These are phyloP conservation scores for Lordiphosa clarofinis DNA, from an alignment of 1,140 invertebrate genomes.

Conservation along the genomic window DNA sequence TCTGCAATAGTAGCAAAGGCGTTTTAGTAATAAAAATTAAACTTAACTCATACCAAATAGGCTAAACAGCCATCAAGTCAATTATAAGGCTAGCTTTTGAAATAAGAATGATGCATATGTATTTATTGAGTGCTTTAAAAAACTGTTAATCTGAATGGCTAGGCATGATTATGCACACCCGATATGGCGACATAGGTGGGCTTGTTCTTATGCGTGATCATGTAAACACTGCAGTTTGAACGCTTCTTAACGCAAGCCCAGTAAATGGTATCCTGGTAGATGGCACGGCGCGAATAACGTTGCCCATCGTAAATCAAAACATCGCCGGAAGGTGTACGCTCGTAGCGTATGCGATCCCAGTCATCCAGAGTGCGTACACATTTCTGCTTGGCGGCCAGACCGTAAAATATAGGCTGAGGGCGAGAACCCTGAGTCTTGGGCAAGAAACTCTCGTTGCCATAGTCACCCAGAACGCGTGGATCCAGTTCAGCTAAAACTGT, in stretches of 20 bases:
- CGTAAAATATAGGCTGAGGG: slow-evolving; percentile 16
- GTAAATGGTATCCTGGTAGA: slow-evolving; percentile 36
- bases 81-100: slow-evolving; percentile 19
- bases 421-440: slow-evolving; percentile 18
- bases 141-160: slow-evolving; percentile 4
- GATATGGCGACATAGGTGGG: slow-evolving; percentile 59
- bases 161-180: slow-evolving; percentile 55
- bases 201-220: slow-evolving; percentile 51
- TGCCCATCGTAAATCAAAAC: slow-evolving; percentile 35
- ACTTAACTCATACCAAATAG: background rate
- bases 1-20: slow-evolving; percentile 45
- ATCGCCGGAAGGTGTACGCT: slow-evolving; percentile 28
- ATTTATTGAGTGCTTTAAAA: slow-evolving; percentile 5
- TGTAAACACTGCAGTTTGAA: slow-evolving; percentile 26
- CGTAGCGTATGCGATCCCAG: slow-evolving; percentile 59
- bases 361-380: slow-evolving; percentile 48
- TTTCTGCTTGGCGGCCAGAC: slow-evolving; percentile 14
- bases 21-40: background rate
- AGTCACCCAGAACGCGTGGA: slow-evolving; percentile 42
- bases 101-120: background rate
- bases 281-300: slow-evolving; percentile 27
- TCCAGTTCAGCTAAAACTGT: slow-evolving; percentile 25
- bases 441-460: slow-evolving; percentile 58
- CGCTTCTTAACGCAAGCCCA: slow-evolving; percentile 38
- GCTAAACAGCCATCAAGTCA: background rate